These are phyloP conservation scores for Acanthosepion esculentum DNA, from an alignment of 2,888 invertebrate genomes.

Conservation along the genomic window DNA sequence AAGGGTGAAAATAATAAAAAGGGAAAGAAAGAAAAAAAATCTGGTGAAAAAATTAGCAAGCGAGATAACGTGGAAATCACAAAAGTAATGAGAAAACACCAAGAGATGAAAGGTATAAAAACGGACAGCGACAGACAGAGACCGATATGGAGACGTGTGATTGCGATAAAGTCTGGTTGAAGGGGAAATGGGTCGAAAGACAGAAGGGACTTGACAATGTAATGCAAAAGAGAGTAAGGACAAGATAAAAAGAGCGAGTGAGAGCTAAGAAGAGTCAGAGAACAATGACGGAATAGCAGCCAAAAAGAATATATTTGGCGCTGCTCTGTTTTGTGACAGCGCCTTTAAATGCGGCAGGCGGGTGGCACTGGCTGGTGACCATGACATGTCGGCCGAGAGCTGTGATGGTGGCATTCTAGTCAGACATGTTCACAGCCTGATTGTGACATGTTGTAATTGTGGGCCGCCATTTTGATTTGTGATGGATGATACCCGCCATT, in stretches of 20 bases:
- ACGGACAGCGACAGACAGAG: no score
- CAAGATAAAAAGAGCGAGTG: no score
- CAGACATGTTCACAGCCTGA: conserved; percentile 4
- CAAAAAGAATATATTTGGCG: not conserved
- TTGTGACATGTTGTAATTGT: conserved; percentile 8
- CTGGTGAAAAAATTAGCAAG: no score
- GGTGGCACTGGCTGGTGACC: not conserved
- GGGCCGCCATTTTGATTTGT: not conserved
- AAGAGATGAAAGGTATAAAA: no score
- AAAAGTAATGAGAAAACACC: no score
- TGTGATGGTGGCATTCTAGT: conserved; percentile 17
- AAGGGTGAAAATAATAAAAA: no score
- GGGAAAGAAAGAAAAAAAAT: no score
- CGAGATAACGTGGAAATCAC: no score
- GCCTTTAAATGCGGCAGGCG: not conserved
- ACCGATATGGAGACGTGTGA: no score
- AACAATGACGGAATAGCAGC: not conserved
- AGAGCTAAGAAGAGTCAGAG: no score
- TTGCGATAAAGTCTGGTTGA: no score
- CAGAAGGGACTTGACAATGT: not conserved
- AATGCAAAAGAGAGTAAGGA: not conserved
- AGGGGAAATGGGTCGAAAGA: not conserved
- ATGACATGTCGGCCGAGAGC: not conserved
- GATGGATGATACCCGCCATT: conserved; percentile 14
- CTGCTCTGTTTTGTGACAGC: not conserved